Base-by-base conservation (phyloP, 2,113 vertebrate species). In the Gallinago paraguaiae region DNA sequence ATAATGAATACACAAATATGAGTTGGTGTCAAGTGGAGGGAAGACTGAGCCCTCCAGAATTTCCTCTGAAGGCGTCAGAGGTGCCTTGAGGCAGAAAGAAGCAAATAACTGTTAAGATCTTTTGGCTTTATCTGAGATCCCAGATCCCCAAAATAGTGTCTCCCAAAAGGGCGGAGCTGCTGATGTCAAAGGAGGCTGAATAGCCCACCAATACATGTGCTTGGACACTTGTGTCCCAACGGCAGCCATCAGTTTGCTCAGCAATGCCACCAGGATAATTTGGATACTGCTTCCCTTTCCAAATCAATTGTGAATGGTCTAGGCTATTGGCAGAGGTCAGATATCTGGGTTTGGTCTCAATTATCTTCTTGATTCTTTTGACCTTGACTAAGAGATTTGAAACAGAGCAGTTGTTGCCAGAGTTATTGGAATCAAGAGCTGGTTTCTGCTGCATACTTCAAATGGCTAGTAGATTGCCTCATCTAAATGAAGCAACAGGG, bases 351-450 rank as follows among this genome's bases (percentile, higher is more conserved):
- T 92, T 95, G 93, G 76, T 86, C 86, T 86, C 86, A 93, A 72
- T 96, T 96, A 68, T 64, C 48, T 54, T 71, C 75, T 90, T 77
- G 51, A 80, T 88, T 92, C 75, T 89, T 88, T 92, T 88, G 86
- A 91, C 95, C 93, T 91, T 82, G 90, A 95, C 45, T 37, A 83
- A 35, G 41, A 88, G 92, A 75, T 61, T 94, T 35, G 86, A 96
- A 97, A 94, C 80, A 86, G 94, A 89, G 43, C 0, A 31, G 31
- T 86, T 92, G 76, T 68, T 96, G 82, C 88, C 85, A 86, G 71
- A 86, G 33, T 84, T 90, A 86, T 27, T 93, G 82, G 76, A 90
- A 96, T 90, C 86, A 57, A 96, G 80, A 2, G 2, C 51, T 84
- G 80, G 33, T 95, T 96, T 95, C 90, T 93, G 77, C 77, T 56